Evolutionary conservation across 92 coral and sea anemone species (phyloP), one percentile per base, ranked within the genome.

Genomic region (Parazoanthus darwini): DNA sequence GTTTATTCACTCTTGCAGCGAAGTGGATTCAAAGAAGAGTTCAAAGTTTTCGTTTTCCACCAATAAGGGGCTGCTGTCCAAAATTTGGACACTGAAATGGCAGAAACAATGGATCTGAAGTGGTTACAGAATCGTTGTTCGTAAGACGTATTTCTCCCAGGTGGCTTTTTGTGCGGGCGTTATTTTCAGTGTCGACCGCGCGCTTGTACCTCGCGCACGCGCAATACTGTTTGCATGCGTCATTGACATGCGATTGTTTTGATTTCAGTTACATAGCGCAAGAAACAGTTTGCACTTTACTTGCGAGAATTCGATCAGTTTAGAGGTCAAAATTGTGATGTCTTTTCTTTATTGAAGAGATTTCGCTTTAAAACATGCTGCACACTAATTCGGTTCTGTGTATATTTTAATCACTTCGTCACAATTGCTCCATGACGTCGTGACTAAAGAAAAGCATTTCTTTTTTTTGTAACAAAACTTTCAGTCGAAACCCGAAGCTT

Each of bases 341-440:
- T 38, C 10, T 8, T 37, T 76, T 44, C 0, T 76, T 76, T 1
- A 22, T 15, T 20, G 44, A 36, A 74, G 2, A 29, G 1, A 15
- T 10, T 37, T 74, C n/a, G 9, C 29, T n/a, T 16, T 6, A 74
- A 74, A 23, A 37, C 35, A 15, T 3, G 23, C 9, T n/a, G 23
- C 18, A 76, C 54, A 76, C 7, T 38, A 0, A 18, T 54, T 36
- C 2, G 8, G 23, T 44, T n/a, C 20, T 74, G 44, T 33, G 14
- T 39, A 2, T 2, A 37, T 20, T 37, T 39, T 2, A 18, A 76
- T 38, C 11, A 7, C 26, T 76, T 37, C 29, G 80, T 76, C 80
- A 76, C 80, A 76, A 39, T 74, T 42, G n/a, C 80, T 20, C 20
- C 14, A 11, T 76, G 80, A 76, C 80, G 80, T 39, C 15, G 48